Evolutionary conservation across 2,888 invertebrate genomes (phyloP), one percentile per base, ranked within the genome.

Genomic region (Lasioglossum morio): DNA sequence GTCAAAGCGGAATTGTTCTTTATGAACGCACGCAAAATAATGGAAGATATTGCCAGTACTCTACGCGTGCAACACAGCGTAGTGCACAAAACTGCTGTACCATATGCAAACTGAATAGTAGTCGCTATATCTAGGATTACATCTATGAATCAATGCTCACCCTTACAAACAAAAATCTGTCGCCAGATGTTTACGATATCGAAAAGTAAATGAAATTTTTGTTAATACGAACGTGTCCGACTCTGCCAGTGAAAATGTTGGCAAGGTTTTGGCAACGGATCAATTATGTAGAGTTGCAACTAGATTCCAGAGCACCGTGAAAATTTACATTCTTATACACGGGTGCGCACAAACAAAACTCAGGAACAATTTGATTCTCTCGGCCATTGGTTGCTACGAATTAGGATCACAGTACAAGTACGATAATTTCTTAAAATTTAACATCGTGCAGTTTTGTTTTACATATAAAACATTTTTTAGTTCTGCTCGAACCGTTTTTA

Each of bases 1-100:
- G 14, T 27, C 60, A 60, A 60, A 60, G 60, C 60, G 60, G 60
- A 60, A 60, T 60, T 30, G 60, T 63, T 63, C 27, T 63, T 63
- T 63, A 16, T 16, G 27, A 63, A 63, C 5, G 60, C 27, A 63
- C n/a, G 7, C 27, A 16, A 5, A 27, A 63, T 63, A 63, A 63
- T 63, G 14, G 60, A 27, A 63, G 60, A 27, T 27, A 53, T 23
- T 63, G 60, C 16, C 5, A 16, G 14, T 63, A 1, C 27, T n/a
- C 60, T 63, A 63, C 12, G 27, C 16, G 16, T 27, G 27, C 60
- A 30, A 63, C 60, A 60, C 27, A 60, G 27, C 60, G 60, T 27
- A 30, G 0, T 7, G 7, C 27, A 27, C 12, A 14, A 60, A 4
- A 60, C 2, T 60, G n/a, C 4, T 60, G 60, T 27, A 60, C 60